phyloP scores from a whole-genome alignment of 2,797 vertebrate genomes.

The Ptychobarbus kaznakovi region DNA sequence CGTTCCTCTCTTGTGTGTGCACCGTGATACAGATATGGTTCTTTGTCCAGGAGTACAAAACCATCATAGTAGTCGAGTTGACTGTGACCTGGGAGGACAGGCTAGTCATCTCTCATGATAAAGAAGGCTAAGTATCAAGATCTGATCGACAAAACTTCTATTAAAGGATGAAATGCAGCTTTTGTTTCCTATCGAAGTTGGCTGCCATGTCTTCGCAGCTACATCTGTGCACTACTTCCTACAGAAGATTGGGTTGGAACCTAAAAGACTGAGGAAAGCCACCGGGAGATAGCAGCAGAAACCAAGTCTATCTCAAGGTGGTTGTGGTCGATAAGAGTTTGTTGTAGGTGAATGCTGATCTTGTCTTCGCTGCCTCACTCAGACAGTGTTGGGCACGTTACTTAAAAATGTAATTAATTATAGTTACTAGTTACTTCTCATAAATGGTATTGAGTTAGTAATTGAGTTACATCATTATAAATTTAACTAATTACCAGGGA shows the following conservation, averaged over 20 bases:
- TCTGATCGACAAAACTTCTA: background rate
- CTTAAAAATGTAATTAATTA: too few relatives aligned
- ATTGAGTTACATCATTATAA: too few relatives aligned
- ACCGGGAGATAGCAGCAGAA: background rate
- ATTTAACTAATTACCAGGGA: too few relatives aligned
- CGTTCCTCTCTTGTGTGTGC: too few relatives aligned
- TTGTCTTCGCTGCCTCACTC: background rate
- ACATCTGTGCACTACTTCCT: background rate
- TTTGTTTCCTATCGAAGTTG: background rate
- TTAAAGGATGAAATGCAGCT: background rate
- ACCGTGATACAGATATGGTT: too few relatives aligned
- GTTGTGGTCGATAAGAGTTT: background rate
- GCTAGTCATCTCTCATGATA: conserved; percentile 22
- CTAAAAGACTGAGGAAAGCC: background rate
- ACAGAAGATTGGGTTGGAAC: background rate
- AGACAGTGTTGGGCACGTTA: too few relatives aligned
- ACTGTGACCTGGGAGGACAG: conserved; percentile 33
- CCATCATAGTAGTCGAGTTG: conserved; percentile 11
- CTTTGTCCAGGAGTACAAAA: conserved; percentile 48
- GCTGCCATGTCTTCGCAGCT: background rate
- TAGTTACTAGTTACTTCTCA: too few relatives aligned
- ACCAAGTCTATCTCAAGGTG: background rate
- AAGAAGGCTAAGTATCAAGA: conserved; percentile 30
- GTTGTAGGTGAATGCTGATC: background rate
- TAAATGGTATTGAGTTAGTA: too few relatives aligned